phyloP scores from a whole-genome alignment of 2,888 invertebrate genomes.

The Andrena minutula region DNA sequence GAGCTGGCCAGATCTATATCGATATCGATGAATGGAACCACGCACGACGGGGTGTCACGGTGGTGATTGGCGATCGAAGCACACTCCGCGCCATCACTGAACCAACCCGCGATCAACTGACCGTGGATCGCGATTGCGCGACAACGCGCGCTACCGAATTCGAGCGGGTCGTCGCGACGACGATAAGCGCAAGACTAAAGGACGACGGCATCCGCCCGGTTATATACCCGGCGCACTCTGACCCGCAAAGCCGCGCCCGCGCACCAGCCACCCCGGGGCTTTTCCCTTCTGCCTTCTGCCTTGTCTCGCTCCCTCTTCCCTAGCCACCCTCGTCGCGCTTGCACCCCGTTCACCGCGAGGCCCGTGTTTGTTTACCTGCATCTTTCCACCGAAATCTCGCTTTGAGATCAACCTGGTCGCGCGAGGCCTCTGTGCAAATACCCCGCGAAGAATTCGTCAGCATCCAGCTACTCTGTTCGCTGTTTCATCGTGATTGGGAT shows the following conservation, averaged over 20 bases:
- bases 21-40: neutral
- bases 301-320: slow-evolving; percentile 62
- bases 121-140: slow-evolving; percentile 45
- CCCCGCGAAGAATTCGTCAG: neutral
- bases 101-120: neutral
- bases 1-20: neutral
- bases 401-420: slow-evolving; percentile 15
- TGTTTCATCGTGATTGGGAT: neutral
- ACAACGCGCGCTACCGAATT: slow-evolving; percentile 31
- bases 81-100: slow-evolving; percentile 21
- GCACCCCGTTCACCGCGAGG: slow-evolving; percentile 42
- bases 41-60: neutral
- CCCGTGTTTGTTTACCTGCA: slow-evolving; percentile 64
- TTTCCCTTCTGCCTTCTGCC: slow-evolving; percentile 68
- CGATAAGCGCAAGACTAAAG: slow-evolving; percentile 83
- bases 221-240: slow-evolving; percentile 84
- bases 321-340: slow-evolving; percentile 48
- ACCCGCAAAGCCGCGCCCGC: slow-evolving; percentile 84
- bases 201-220: slow-evolving; percentile 83
- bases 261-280: slow-evolving; percentile 77
- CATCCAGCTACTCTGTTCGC: neutral
- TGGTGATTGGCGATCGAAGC: neutral
- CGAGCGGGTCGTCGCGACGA: slow-evolving; percentile 73
- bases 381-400: slow-evolving; percentile 49
- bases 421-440: neutral